Evolutionary conservation across 2,113 vertebrate genomes (phyloP).

Genomic region (Psittacula cyanocephala): DNA sequence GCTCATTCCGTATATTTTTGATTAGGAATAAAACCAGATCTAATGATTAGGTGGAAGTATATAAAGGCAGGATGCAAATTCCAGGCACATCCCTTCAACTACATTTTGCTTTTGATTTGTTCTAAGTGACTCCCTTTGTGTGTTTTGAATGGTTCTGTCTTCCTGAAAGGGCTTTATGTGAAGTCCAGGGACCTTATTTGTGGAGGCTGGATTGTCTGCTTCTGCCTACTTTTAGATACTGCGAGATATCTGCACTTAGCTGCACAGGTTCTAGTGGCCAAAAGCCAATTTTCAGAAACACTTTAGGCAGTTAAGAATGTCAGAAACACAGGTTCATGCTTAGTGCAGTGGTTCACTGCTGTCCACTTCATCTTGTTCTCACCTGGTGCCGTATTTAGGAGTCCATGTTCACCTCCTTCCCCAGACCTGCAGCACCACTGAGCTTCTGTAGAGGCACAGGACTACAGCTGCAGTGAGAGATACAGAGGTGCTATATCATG

Average conservation of each 20-base stretch:
- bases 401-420: background rate
- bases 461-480: background rate
- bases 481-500: background rate
- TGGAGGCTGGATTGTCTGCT: background rate
- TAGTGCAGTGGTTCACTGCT: background rate
- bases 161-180: background rate
- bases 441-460: background rate
- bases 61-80: background rate
- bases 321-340: background rate
- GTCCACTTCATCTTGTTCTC: background rate
- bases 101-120: background rate
- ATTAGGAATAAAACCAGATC: background rate
- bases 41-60: background rate
- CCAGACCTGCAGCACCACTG: background rate
- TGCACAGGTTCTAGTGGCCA: background rate
- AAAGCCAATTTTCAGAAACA: background rate
- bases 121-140: background rate
- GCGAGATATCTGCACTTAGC: background rate
- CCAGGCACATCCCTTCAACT: background rate
- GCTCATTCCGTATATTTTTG: background rate
- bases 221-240: background rate
- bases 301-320: background rate
- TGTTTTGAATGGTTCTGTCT: background rate
- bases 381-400: background rate
- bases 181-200: background rate